Base-by-base conservation (phyloP, 2,888 invertebrate species). In the Andrena bucephala region DNA sequence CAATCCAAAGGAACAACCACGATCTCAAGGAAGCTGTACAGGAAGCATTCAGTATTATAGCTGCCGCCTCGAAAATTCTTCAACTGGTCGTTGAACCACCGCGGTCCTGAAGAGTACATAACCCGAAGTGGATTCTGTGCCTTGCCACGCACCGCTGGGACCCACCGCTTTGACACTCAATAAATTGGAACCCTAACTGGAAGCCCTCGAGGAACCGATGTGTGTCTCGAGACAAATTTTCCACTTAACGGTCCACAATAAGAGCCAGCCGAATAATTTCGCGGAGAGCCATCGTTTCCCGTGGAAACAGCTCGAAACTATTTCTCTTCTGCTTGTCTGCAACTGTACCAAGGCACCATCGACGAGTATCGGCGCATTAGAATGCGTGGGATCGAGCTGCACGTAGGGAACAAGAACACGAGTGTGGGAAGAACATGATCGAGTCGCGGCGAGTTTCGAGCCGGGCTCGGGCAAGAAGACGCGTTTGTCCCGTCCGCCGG, bases 361-460 rank as follows among this genome's bases (percentile, higher is more conserved):
- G 10, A 10, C 29, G 36, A 57, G 36, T 50, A 27, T 24, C 57
- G 10, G 42, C 29, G 24, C 66, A 10, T 66, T 80, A 67, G 42
- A 54, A 65, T 31, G 77, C 70, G 65, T 77, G 70, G 63, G 65
- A 77, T 36, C 59, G 31, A 27, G 24, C 10, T 8, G 16, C 29
- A 13, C 24, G 42, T 7, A 42, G 48, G 63, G 29, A 79, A 78
- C 62, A 62, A 13, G 42, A 42, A 52, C 42, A 24, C 16, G 24
- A 52, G 20, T 8, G 71, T 71, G 57, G 81, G 63, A 72, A 62
- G 81, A 59, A 66, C 48, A 74, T 10, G 63, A 50, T 33, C 16
- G 36, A 29, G 66, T 7, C 33, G 24, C 20, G 48, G 59, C 33
- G 52, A 29, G 67, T 20, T 42, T 42, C 31, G 50, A 60, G 59